A percentile compares a stretch with the other conserved stretches of the same genome.
phyloP scores from a whole-genome alignment of 2,888 invertebrate genomes.

The Drosophila neotestacea region DNA sequence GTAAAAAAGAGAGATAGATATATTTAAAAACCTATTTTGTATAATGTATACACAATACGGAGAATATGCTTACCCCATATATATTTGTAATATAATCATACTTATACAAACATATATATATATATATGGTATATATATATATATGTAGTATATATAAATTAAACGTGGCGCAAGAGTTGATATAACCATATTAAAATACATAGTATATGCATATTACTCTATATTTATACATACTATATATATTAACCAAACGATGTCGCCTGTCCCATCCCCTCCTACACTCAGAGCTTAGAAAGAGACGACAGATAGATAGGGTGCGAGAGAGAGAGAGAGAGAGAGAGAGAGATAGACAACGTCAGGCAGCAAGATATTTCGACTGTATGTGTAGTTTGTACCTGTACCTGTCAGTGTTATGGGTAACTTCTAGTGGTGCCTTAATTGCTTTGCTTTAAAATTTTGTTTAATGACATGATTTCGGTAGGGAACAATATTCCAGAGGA shows the following conservation, averaged over 20 bases:
- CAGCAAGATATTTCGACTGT: conserved; percentile 26
- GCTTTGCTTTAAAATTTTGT: conserved; percentile 54
- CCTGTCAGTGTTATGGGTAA: conserved; percentile 18
- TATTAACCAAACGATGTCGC: conserved; percentile 36
- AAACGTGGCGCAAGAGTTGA: conserved; percentile 30
- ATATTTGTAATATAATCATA: conserved; percentile 54
- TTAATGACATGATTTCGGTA: conserved; percentile 37
- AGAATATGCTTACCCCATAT: conserved; percentile 55
- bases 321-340: background rate
- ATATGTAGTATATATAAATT: conserved; percentile 17
- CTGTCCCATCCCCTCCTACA: conserved; percentile 9
- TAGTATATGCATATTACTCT: conserved; percentile 14
- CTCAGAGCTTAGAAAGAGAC: conserved; percentile 4
- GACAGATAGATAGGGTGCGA: background rate
- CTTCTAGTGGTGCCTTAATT: conserved; percentile 63
- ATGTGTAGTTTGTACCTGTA: conserved; percentile 38
- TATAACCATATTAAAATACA: conserved; percentile 33
- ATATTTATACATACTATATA: conserved; percentile 9
- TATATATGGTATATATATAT: conserved; percentile 7
- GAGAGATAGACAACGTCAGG: background rate
- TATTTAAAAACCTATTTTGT: conserved; percentile 64
- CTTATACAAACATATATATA: conserved; percentile 18
- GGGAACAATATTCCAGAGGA: conserved; percentile 25
- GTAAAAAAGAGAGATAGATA: conserved; percentile 10
- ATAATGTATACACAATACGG: conserved; percentile 60